These are phyloP conservation scores for Peromyscus melanophrys DNA, from an alignment of 2,797 vertebrate species.

Conservation along the genomic window DNA sequence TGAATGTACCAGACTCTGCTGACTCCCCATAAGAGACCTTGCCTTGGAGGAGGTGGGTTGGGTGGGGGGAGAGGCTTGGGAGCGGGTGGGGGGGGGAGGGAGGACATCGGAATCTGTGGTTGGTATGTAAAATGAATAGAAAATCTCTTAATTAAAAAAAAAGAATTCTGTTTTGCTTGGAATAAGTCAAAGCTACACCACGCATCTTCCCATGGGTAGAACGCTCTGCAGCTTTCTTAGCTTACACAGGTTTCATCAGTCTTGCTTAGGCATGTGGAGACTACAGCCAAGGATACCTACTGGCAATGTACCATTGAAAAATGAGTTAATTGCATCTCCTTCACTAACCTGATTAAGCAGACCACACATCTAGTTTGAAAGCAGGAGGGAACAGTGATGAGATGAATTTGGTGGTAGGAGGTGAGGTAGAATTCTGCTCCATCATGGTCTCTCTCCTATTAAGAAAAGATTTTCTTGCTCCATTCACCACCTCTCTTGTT, in stretches of 20 bases:
- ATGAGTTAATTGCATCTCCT: conserved; percentile 21
- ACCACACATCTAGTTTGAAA: background rate
- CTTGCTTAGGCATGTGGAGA: background rate
- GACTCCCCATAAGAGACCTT: too few species aligned
- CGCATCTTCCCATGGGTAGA: background rate
- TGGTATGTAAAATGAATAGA: too few species aligned
- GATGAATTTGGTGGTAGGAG: background rate
- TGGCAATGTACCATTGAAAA: background rate
- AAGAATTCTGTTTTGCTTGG: background rate
- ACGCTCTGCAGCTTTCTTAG: background rate
- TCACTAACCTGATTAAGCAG: background rate
- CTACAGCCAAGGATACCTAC: background rate
- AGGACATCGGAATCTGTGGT: too few species aligned
- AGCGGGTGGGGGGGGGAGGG: too few species aligned
- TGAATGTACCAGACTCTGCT: too few species aligned
- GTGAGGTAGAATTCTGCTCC: background rate
- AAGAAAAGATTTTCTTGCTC: background rate
- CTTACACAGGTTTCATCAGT: background rate
- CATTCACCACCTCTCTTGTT: background rate
- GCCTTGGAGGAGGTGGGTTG: too few species aligned
- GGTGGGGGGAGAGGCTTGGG: too few species aligned
- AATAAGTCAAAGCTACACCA: background rate
- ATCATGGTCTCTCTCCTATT: background rate
- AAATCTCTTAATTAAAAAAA: too few species aligned
- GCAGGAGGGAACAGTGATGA: background rate